These are phyloP conservation scores for Gopherus flavomarginatus DNA, from an alignment of 2,113 vertebrate genomes.

Conservation along the genomic window DNA sequence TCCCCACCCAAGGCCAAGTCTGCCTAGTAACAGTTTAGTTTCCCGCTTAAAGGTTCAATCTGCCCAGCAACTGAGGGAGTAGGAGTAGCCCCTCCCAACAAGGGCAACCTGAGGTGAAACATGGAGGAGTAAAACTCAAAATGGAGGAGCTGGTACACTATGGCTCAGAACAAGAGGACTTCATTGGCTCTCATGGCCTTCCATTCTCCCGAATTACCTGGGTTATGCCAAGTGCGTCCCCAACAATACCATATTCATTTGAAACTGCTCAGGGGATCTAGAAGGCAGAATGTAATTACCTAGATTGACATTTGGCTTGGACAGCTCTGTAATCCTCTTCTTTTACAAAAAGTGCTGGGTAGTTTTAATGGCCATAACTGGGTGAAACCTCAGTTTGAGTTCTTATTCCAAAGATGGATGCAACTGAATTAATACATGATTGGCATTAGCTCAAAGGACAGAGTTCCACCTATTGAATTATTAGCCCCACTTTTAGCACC, in stretches of 20 bases:
- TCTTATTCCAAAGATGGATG: not conserved
- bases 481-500: not conserved
- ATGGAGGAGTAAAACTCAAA: no score
- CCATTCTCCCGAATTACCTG: no score
- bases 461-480: not conserved
- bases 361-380: not conserved
- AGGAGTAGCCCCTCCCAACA: no score
- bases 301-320: not conserved
- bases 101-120: no score
- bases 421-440: slow-evolving; percentile 34
- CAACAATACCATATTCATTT: slow-evolving; percentile 11
- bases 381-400: slow-evolving; percentile 18
- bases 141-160: no score
- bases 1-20: no score
- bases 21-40: no score
- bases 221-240: no score
- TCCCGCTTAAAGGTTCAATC: no score
- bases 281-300: slow-evolving; percentile 16
- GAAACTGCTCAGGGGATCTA: not conserved
- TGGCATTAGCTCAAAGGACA: slow-evolving; percentile 24
- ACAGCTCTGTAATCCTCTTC: not conserved
- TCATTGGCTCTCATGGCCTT: no score
- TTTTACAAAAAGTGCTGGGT: not conserved
- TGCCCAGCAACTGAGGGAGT: no score
- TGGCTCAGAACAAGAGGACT: no score